Percentiles rank a stretch among this genome's conserved stretches.
phyloP scores from a whole-genome alignment of 1,140 invertebrate species.

The Camponotus floridanus region DNA sequence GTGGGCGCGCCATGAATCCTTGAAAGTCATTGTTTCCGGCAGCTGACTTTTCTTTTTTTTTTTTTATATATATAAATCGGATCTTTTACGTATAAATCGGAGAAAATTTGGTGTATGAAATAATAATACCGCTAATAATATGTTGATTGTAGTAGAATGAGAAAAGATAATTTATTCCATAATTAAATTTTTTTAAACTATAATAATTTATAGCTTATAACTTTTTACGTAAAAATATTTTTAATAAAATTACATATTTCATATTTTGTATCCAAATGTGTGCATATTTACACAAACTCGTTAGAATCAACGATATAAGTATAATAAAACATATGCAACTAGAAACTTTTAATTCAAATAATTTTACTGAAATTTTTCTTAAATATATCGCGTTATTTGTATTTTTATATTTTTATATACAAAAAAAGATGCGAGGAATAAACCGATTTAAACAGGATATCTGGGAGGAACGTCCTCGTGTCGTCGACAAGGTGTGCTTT shows the following conservation, averaged over 20 bases:
- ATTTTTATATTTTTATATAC: constrained; percentile 4
- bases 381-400: not conserved
- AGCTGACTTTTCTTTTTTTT: constrained; percentile 19
- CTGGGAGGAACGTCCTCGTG: not conserved
- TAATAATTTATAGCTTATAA: no score
- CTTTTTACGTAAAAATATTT: constrained; percentile 18
- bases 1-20: constrained; percentile 30
- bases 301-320: not conserved
- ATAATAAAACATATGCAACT: not conserved
- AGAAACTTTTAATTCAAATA: not conserved
- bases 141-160: not conserved
- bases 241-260: not conserved
- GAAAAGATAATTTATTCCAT: not conserved
- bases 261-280: not conserved
- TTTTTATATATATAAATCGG: constrained; percentile 29
- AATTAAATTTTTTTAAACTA: not conserved
- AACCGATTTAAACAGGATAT: constrained; percentile 1
- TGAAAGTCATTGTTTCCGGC: constrained; percentile 58
- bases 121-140: not conserved
- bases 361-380: not conserved
- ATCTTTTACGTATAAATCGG: constrained; percentile 20
- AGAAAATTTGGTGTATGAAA: not conserved
- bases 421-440: not conserved
- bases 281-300: not conserved
- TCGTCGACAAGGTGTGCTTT: constrained; percentile 8